These are phyloP conservation scores for Sebastes trivittatus DNA, from an alignment of 2,797 vertebrate species.

Conservation along the genomic window DNA sequence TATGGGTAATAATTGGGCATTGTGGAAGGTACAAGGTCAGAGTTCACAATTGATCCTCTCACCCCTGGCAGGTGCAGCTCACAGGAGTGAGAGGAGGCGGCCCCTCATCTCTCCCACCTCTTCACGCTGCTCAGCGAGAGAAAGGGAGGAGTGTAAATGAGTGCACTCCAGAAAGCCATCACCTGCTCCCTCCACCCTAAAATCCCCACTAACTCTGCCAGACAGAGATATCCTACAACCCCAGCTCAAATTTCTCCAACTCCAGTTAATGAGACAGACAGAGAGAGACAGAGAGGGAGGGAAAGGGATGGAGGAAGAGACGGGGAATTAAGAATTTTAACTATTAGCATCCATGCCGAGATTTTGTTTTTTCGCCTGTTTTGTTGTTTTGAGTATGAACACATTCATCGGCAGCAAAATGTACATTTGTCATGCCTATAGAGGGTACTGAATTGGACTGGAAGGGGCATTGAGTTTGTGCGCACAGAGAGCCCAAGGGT, in stretches of 20 bases:
- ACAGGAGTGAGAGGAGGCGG: constrained; percentile 81
- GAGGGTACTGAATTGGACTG: constrained; percentile 71
- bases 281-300: constrained; percentile 14
- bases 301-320: constrained; percentile 10
- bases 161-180: constrained; percentile 86
- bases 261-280: constrained; percentile 51
- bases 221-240: constrained; percentile 68
- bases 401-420: constrained; percentile 76
- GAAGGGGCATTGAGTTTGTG: constrained; percentile 75
- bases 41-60: constrained; percentile 80
- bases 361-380: constrained; percentile 46
- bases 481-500: constrained; percentile 69
- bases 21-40: constrained; percentile 79
- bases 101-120: constrained; percentile 85
- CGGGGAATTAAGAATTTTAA: constrained; percentile 52
- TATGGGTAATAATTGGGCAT: constrained; percentile 57
- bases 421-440: constrained; percentile 83
- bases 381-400: constrained; percentile 67
- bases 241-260: constrained; percentile 57
- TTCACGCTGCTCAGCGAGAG: constrained; percentile 86
- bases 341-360: constrained; percentile 49
- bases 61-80: constrained; percentile 84
- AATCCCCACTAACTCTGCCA: constrained; percentile 71
- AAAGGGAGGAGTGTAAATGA: constrained; percentile 87
- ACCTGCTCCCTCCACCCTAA: constrained; percentile 85